Evolutionary conservation across 2,113 vertebrate species (phyloP), one percentile per base, ranked within the genome.

Genomic region (Potamarius usumacintae): DNA sequence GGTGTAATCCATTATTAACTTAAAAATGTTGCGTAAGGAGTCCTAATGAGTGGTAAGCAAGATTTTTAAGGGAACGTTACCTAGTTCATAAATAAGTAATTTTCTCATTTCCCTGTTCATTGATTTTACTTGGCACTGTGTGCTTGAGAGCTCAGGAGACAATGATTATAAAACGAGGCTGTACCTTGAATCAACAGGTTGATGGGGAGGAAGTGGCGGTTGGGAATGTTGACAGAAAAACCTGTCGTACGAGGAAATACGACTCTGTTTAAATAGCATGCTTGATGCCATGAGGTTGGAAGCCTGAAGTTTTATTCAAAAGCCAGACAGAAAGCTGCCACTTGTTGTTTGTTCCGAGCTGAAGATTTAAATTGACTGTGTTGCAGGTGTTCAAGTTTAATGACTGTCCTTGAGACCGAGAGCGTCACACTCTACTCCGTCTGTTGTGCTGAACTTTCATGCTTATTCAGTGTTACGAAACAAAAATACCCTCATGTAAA

Each of bases 241-340:
- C 95, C 92, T 30, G 95, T 93, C 92, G 83, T 14, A 94, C 94
- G 1, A 95, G 94, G 94, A 96, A 95, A 89, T 25, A 69, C 58
- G 34, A 79, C 83, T 87, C 79, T 88, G 87, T 90, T 91, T 88
- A 76, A 86, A 90, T 50, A 88, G 74, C 74, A 60, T 67, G 22
- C 27, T 50, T 85, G 10, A 79, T 52, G 71, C 69, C 62, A 57
- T 18, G 60, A 58, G 62, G 30, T n/a, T 63, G 20, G 25, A 25
- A 14, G 57, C 20, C 67, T 22, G 42, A 20, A 82, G 34, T 69
- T 84, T 27, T 55, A 14, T 77, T 65, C 48, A 15, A 48, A 79
- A 34, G 18, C 10, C 10, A 55, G 20, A 42, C n/a, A 2, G 34
- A 80, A 77, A 48, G 63, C 77, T 48, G 22, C 6, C 17, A 58